A percentile compares a stretch with the other conserved stretches of the same genome.
Evolutionary conservation across 1,140 invertebrate genomes (phyloP).

Genomic region (Drosophila trapezifrons): DNA sequence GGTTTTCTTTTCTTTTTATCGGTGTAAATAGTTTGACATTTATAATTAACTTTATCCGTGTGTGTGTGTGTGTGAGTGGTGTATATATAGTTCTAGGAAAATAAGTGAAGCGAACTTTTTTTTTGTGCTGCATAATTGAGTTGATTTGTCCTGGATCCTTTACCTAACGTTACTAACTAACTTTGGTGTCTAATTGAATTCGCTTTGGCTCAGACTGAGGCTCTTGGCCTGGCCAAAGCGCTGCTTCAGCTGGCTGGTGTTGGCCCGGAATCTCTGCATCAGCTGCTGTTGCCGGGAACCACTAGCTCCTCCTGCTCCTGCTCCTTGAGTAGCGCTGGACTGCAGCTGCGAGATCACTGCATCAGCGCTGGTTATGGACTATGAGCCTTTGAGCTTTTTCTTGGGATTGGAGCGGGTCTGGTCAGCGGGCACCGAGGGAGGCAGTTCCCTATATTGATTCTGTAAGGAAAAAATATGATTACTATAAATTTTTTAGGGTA

Average conservation of each 20-base stretch:
- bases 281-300: constrained; percentile 60
- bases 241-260: constrained; percentile 73
- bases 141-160: constrained; percentile 41
- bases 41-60: constrained; percentile 8
- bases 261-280: constrained; percentile 77
- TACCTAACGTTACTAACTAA: constrained; percentile 12
- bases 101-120: constrained; percentile 59
- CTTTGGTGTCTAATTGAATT: constrained; percentile 64
- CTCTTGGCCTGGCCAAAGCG: constrained; percentile 74
- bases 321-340: constrained; percentile 45
- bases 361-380: constrained; percentile 82
- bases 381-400: constrained; percentile 86
- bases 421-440: constrained; percentile 85
- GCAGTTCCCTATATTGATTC: constrained; percentile 86
- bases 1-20: constrained; percentile 6
- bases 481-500: too few relatives aligned
- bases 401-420: constrained; percentile 85
- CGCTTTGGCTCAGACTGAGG: constrained; percentile 69
- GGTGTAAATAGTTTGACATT: constrained; percentile 69
- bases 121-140: constrained; percentile 48
- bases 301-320: background rate
- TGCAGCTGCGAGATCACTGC: constrained; percentile 54
- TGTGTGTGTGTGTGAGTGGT: background rate
- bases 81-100: constrained; percentile 44
- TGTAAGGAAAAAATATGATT: constrained; percentile 48